phyloP scores from a whole-genome alignment of 2,113 vertebrate species.

The Corvus moneduloides region DNA sequence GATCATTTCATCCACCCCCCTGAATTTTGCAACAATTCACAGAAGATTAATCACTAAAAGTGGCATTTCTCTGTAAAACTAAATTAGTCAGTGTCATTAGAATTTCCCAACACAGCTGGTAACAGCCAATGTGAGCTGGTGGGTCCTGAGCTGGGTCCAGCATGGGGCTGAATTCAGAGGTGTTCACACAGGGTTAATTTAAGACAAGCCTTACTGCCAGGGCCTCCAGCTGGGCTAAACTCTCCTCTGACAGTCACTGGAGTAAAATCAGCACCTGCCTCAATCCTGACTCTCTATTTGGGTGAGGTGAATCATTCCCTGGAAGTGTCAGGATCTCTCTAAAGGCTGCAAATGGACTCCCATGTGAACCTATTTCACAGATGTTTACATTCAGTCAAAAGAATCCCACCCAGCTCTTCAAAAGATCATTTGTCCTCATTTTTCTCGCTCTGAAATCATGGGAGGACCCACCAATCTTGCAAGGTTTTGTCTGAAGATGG shows the following conservation, averaged over 20 bases:
- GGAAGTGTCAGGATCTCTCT: neutral
- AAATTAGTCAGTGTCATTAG: neutral
- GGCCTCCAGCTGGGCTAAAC: neutral
- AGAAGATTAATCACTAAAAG: neutral
- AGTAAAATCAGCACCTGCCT: neutral
- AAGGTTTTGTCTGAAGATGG: neutral
- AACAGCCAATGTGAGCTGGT: neutral
- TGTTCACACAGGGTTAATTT: neutral
- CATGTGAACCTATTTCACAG: rapidly evolving
- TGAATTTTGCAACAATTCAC: neutral
- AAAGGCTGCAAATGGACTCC: neutral
- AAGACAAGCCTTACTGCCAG: neutral
- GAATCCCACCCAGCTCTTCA: neutral
- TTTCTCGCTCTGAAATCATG: neutral
- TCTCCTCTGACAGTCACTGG: neutral
- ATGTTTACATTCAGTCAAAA: neutral
- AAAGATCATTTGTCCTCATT: neutral
- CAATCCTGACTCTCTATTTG: neutral
- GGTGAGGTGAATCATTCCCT: neutral
- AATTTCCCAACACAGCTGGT: neutral
- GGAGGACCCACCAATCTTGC: neutral
- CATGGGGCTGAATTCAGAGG: neutral
- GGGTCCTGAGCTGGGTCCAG: neutral
- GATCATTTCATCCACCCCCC: neutral
- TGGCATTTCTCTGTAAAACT: neutral